Evolutionary conservation across 2,888 invertebrate genomes (phyloP), one percentile per base, ranked within the genome.

Genomic region (Sericinus montela): DNA sequence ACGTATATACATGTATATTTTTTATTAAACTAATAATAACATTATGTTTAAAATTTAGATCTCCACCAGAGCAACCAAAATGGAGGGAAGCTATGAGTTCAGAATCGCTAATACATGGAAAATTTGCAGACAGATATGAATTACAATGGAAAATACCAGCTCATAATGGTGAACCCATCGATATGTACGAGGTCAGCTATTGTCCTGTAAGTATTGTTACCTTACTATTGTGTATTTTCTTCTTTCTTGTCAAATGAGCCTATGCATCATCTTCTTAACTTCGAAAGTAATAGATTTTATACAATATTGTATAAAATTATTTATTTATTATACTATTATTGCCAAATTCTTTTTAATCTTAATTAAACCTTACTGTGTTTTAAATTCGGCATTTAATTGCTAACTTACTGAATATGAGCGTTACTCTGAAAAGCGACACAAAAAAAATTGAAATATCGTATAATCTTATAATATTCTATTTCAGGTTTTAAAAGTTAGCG

Each of bases 101-200:
- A 1, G 86, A 87, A 68, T 86, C 87, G 9, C 72, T 88, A 45
- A 73, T 80, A 48, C 83, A 86, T 59, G 85, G 85, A 46, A 86
- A 79, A 35, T 96, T 92, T 74, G 93, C 93, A 19, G 94, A 95
- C 80, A 93, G 93, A 70, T 96, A 93, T 71, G 95, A 96, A 68
- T 77, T 97, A 14, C 91, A 93, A 68, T 97, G 97, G 97, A 92
- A 92, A 64, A 92, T 94, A 43, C 97, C 97, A 0, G 93, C 94
- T 43, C 95, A 97, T 71, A 97, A 97, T 79, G 97, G 97, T 7
- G 96, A 96, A 80, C 94, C 94, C 19, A 97, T 97, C 67, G 94
- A 95, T 70, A 90, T 90, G 75, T 97, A 97, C 79, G 91, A 93
- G 75, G 91, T 97, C 57, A 92, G 90, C 72, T 95, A 93, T 78